Percentiles rank a stretch among this genome's conserved stretches.
These are phyloP conservation scores for Mechanitis mazaeus DNA, from an alignment of 2,888 invertebrate species.

Conservation along the genomic window DNA sequence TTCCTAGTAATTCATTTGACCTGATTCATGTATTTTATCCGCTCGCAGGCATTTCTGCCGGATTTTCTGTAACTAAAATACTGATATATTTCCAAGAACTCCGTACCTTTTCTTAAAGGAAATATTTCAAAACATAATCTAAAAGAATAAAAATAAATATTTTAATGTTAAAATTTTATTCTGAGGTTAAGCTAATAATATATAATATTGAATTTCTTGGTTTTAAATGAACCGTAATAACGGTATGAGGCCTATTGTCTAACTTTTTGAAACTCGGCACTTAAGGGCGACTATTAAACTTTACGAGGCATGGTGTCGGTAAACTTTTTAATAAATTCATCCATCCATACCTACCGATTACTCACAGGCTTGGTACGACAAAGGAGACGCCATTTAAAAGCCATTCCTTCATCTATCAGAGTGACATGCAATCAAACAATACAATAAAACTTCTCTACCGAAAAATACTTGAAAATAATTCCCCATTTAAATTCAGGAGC, in stretches of 20 bases:
- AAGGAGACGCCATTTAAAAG: slow-evolving; percentile 62
- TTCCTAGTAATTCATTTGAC: slow-evolving; percentile 17
- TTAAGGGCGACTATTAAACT: slow-evolving; percentile 61
- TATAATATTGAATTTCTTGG: slow-evolving; percentile 3
- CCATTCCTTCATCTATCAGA: slow-evolving; percentile 71
- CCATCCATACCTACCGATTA: slow-evolving; percentile 57
- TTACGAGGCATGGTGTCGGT: slow-evolving; percentile 42
- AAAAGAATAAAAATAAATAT: background rate
- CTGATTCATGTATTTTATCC: slow-evolving; percentile 34
- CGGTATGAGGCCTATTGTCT: slow-evolving; percentile 43
- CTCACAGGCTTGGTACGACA: slow-evolving; percentile 53
- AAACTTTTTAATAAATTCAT: slow-evolving; percentile 72
- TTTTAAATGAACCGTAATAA: slow-evolving; percentile 39
- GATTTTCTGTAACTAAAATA: slow-evolving; percentile 17
- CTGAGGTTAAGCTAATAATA: background rate
- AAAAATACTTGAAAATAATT: slow-evolving; percentile 77
- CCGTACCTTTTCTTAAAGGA: slow-evolving; percentile 11
- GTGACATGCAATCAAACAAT: slow-evolving; percentile 76
- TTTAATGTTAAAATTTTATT: background rate
- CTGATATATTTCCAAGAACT: slow-evolving; percentile 23
- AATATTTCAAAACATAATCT: background rate
- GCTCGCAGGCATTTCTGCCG: slow-evolving; percentile 30
- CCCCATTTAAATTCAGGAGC: slow-evolving; percentile 74
- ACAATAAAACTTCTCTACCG: slow-evolving; percentile 74
- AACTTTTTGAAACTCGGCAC: slow-evolving; percentile 47